Evolutionary conservation across 2,113 vertebrate species (phyloP), one percentile per base, ranked within the genome.

Genomic region (Stigmatopora argus): DNA sequence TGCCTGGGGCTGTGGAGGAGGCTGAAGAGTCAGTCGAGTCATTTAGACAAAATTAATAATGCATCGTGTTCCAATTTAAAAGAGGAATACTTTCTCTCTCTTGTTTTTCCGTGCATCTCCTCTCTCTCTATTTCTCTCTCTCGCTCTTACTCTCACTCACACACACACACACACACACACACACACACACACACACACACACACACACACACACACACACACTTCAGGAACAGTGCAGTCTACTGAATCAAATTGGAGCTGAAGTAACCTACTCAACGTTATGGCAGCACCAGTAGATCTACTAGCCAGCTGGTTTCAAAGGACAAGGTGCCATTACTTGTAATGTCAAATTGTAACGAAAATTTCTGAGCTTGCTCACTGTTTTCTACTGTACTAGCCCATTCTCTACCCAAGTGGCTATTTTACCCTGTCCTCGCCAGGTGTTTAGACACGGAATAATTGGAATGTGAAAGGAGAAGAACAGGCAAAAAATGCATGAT

Each of bases 41-140:
- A 83, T 74, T 78, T 76, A 76, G 68, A 68, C 44, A 5, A 45
- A 66, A 85, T 85, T 56, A 85, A 85, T 85, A 77, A 85, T 85
- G 67, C 71, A 85, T 72, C 35, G 19, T 5, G n/a, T 65, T 74
- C 64, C 72, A 64, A 45, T 78, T 61, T 59, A 74, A 59, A 66
- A 69, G 75, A 78, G 73, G 75, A 68, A 71, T 68, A 66, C 19
- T 31, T 31, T 31, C 26, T 3, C 26, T 31, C 26, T 3, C 26
- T 31, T 34, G 26, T 31, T 31, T 1, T 31, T 31, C 26, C 26
- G 26, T 31, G 2, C 3, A 31, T 31, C 5, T 31, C 52, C 21
- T 23, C 53, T 34, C 53, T 26, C 46, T 48, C 5, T 4, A 3
- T 48, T 12, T 17, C 21, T 26, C 13, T 15, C 23, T 19, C 10